A percentile compares a stretch with the other conserved stretches of the same genome.
Conservation (phyloP, 2,797 vertebrate genomes). For the Clarias laeviceps region DNA sequence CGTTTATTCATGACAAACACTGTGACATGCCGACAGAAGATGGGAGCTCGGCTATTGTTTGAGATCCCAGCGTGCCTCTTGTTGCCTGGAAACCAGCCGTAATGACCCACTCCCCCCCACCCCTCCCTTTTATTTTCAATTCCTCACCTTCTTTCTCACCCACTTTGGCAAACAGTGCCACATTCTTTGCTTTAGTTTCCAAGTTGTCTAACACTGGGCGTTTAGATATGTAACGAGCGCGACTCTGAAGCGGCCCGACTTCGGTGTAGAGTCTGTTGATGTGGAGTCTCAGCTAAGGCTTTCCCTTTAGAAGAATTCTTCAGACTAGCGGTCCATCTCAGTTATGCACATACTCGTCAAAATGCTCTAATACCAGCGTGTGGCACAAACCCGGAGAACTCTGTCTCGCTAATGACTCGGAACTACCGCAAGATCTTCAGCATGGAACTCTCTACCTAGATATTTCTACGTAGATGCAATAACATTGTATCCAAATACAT, state of each 20-base stretch:
- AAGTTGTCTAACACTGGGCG: neutral
- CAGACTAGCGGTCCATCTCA: neutral
- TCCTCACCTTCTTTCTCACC: slow-evolving; percentile 46
- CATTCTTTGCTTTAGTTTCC: slow-evolving; percentile 52
- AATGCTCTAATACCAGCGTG: too few species aligned
- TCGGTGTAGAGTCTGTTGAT: neutral
- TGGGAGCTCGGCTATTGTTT: slow-evolving; percentile 61
- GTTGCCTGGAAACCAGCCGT: slow-evolving; percentile 73
- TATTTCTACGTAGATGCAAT: neutral
- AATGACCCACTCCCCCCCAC: slow-evolving; percentile 57
- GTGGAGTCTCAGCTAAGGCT: neutral
- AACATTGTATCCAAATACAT: too few species aligned
- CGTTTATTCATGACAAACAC: slow-evolving; percentile 71
- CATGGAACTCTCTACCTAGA: neutral
- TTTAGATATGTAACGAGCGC: neutral
- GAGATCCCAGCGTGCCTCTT: slow-evolving; percentile 61
- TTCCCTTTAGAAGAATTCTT: neutral
- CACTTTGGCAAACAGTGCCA: slow-evolving; percentile 56
- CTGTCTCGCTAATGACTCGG: neutral
- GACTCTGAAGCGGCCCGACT: too few species aligned
- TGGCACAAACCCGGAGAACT: neutral
- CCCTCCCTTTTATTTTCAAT: neutral
- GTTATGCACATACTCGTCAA: neutral
- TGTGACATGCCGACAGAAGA: slow-evolving; percentile 64
- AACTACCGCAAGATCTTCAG: neutral